Evolutionary conservation across 2,888 invertebrate species (phyloP), one percentile per base, ranked within the genome.

Genomic region (Drosophila melanosoma): DNA sequence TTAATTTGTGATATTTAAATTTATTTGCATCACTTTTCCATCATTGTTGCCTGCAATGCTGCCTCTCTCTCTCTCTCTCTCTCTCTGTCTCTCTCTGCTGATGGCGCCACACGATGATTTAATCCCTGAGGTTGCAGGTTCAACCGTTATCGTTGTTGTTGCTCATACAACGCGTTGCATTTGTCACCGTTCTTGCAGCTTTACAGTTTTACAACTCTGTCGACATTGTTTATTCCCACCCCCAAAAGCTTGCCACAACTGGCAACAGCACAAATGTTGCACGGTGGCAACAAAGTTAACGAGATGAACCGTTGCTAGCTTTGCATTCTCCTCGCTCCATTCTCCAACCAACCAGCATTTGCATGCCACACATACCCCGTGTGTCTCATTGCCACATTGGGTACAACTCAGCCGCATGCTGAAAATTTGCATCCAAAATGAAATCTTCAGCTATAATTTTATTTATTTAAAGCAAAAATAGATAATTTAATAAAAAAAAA

Each of bases 81-180:
- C n/a, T 20, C 1, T 6, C 12, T 11, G 10, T 2, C 15, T 35
- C 2, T 17, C n/a, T 2, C 17, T 29, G 26, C n/a, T 38, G 56
- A 38, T 38, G 79, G 75, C 75, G 72, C 69, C 66, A 75, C 29
- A 36, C 8, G 57, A 63, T 64, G 74, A 76, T 75, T 76, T 67
- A 76, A 76, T 76, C 56, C 62, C 45, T 33, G 52, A 48, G 70
- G 60, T 57, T 63, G 56, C 64, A 63, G 57, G 20, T 20, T 42
- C 26, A 8, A 20, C 45, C 51, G 58, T 72, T 66, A 64, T 60
- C 60, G 78, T 78, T 82, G 60, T 78, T 80, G 63, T 80, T 82
- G 65, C 81, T 68, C 83, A 83, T 82, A 82, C 83, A 76, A 71
- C 76, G 71, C 78, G 71, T 74, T 69, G 79, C 82, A 74, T 59